Conservation (phyloP, 2,888 invertebrate genomes). For the Sisyra nigra region DNA sequence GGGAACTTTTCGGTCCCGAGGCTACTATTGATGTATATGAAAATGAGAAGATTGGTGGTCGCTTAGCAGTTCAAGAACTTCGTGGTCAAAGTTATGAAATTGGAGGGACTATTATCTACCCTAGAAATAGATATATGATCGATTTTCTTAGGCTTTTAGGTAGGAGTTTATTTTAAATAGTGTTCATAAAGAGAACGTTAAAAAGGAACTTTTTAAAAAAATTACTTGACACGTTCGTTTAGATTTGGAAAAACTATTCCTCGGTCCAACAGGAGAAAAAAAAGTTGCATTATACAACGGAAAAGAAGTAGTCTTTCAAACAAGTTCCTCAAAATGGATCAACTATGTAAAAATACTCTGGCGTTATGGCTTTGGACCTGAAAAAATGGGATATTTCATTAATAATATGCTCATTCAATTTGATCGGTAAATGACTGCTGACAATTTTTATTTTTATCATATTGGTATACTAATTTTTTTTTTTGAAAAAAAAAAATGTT, state of each 20-base stretch:
- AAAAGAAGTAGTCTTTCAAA: slow-evolving; percentile 32
- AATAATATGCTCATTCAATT: slow-evolving; percentile 24
- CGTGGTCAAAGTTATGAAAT: slow-evolving; percentile 34
- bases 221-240: too few species aligned
- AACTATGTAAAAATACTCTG: slow-evolving; percentile 31
- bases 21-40: slow-evolving; percentile 38
- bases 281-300: slow-evolving; percentile 33
- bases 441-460: too few species aligned
- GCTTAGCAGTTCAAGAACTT: slow-evolving; percentile 32
- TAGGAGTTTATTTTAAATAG: slow-evolving; percentile 16
- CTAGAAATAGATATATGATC: slow-evolving; percentile 37
- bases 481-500: too few species aligned
- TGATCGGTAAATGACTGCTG: slow-evolving; percentile 22
- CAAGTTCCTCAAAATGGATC: slow-evolving; percentile 28
- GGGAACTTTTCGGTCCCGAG: slow-evolving; percentile 22
- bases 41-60: slow-evolving; percentile 34
- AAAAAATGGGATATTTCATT: slow-evolving; percentile 27
- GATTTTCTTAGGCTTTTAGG: slow-evolving; percentile 34
- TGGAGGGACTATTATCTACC: slow-evolving; percentile 42
- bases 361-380: slow-evolving; percentile 36
- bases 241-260: slow-evolving; percentile 21
- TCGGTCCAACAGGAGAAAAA: slow-evolving; percentile 11
- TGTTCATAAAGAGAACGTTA: too few species aligned
- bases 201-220: too few species aligned
- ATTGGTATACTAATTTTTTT: too few species aligned